These are phyloP conservation scores for Tipula vernalis DNA, from an alignment of 2,888 invertebrate genomes.

Conservation along the genomic window DNA sequence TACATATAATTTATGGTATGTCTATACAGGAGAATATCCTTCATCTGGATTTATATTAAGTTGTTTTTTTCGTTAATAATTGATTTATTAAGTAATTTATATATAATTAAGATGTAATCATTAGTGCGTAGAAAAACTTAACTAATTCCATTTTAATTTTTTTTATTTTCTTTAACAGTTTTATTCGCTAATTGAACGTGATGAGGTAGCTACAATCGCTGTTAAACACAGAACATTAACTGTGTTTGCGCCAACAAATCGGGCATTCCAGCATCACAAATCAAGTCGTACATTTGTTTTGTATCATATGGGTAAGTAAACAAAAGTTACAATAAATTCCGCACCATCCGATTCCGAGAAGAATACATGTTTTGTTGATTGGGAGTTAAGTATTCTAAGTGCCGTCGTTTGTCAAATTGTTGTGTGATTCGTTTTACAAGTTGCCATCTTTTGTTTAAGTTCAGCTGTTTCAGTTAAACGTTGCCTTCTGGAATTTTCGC, in stretches of 20 bases:
- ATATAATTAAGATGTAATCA: neutral
- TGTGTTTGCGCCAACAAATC: constrained; percentile 80
- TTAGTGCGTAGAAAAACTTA: neutral
- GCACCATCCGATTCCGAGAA: too few relatives aligned
- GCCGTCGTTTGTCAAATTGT: too few relatives aligned
- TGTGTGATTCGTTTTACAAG: too few relatives aligned
- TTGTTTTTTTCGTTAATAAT: too few relatives aligned
- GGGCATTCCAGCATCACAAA: constrained; percentile 65
- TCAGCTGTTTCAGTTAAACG: too few relatives aligned
- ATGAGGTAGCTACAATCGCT: constrained; percentile 58
- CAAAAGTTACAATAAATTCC: neutral
- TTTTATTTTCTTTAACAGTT: constrained; percentile 44
- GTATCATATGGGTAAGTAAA: constrained; percentile 71
- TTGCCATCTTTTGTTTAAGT: too few relatives aligned
- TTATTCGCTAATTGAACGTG: constrained; percentile 57
- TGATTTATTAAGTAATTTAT: neutral
- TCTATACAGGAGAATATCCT: too few relatives aligned
- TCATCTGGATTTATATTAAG: too few relatives aligned
- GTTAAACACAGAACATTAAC: constrained; percentile 64
- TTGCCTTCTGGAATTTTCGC: too few relatives aligned
- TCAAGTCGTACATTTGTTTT: constrained; percentile 51
- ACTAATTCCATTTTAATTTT: neutral
- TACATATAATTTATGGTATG: neutral
- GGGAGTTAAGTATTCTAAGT: too few relatives aligned
- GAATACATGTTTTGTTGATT: too few relatives aligned